Conservation (phyloP, 1,140 invertebrate genomes). For the Microplitis demolitor region DNA sequence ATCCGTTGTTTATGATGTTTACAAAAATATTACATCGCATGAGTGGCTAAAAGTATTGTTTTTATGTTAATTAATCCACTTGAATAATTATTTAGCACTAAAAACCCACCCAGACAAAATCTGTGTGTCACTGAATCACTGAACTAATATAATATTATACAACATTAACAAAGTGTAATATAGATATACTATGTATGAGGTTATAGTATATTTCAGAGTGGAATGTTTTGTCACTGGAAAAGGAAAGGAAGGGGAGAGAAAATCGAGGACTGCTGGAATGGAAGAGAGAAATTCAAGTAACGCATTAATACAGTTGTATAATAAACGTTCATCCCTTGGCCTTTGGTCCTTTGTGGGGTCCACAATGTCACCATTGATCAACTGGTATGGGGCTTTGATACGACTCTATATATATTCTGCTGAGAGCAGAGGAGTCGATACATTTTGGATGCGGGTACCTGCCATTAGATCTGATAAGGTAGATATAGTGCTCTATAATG, state of each 20-base stretch:
- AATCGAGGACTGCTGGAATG: background rate
- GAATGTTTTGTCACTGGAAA: no score
- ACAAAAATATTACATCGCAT: no score
- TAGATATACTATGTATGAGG: no score
- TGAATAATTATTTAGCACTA: background rate
- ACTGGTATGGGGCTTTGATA: conserved; percentile 19
- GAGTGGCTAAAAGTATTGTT: background rate
- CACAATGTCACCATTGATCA: conserved; percentile 29
- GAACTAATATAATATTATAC: no score
- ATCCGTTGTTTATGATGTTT: background rate
- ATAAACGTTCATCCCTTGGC: conserved; percentile 2
- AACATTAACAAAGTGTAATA: no score
- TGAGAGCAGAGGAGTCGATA: conserved; percentile 31
- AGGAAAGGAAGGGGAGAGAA: background rate
- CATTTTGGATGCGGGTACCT: conserved; percentile 46
- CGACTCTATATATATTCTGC: conserved; percentile 15
- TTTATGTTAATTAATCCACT: background rate
- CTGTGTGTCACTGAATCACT: no score
- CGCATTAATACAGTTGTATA: background rate
- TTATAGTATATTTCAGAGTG: no score
- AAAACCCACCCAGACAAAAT: no score
- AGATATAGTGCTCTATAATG: conserved; percentile 49
- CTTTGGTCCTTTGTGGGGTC: conserved; percentile 21
- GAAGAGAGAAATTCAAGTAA: background rate
- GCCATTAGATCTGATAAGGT: conserved; percentile 50